Conservation (phyloP, 2,797 vertebrate genomes). For the Tamandua tetradactyla region DNA sequence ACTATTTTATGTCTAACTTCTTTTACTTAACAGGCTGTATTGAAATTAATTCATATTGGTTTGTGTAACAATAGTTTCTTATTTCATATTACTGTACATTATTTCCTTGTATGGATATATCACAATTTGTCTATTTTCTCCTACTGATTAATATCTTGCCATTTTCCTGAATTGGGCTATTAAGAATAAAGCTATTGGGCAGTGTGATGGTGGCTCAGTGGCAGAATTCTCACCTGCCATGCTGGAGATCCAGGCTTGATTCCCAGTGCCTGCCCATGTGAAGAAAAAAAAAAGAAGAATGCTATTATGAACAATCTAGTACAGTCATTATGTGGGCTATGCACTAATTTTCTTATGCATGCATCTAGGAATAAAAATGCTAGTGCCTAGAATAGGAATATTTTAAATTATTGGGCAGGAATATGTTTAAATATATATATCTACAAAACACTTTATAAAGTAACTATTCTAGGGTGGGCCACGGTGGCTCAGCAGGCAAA, state of each 20-base stretch:
- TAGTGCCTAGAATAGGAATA: background rate
- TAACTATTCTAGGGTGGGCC: too few species aligned
- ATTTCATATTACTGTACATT: background rate
- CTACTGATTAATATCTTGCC: background rate
- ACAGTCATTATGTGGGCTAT: background rate
- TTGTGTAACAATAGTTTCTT: background rate
- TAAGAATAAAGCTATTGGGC: background rate
- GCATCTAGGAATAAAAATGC: background rate
- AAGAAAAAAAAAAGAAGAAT: too few species aligned
- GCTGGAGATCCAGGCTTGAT: too few species aligned
- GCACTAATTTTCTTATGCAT: background rate
- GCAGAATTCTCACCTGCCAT: too few species aligned
- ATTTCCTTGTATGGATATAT: background rate
- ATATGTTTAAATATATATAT: background rate
- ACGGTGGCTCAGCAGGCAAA: too few species aligned
- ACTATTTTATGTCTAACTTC: background rate
- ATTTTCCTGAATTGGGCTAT: background rate
- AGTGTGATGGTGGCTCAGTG: too few species aligned
- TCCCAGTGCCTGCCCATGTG: too few species aligned
- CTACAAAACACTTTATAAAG: background rate
- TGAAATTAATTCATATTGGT: background rate
- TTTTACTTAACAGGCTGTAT: background rate
- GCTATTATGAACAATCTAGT: background rate
- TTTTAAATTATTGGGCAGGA: background rate
- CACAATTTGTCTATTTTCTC: background rate